These are phyloP conservation scores for Osedax fenrisi DNA, from an alignment of 2,888 invertebrate species.

Conservation along the genomic window DNA sequence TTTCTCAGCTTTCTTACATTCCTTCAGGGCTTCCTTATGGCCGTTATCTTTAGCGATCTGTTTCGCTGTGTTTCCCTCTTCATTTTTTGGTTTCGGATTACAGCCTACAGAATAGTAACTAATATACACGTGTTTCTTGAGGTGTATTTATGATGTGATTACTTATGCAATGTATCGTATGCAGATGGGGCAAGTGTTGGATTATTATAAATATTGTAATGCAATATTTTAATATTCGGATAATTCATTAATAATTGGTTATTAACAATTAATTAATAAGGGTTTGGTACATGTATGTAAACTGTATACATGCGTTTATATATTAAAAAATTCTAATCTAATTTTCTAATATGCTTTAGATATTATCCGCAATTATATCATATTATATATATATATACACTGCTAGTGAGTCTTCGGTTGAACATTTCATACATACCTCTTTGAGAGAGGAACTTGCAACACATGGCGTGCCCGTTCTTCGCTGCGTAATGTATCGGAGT, in stretches of 20 bases:
- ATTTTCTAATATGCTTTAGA: no score
- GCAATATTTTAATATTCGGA: no score
- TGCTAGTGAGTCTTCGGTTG: no score
- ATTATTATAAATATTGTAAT: background rate
- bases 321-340: no score
- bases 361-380: no score
- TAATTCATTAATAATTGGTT: no score
- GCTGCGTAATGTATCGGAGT: constrained; percentile 49
- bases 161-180: background rate
- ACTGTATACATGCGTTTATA: no score
- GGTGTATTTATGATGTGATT: background rate
- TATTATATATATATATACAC: no score
- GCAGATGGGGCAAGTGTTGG: background rate
- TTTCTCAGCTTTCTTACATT: constrained; percentile 49
- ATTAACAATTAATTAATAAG: no score
- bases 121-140: no score
- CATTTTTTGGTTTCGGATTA: constrained; percentile 51
- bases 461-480: constrained; percentile 44
- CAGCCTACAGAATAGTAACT: constrained; percentile 43
- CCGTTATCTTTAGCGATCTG: constrained; percentile 48
- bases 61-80: constrained; percentile 45
- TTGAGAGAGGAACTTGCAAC: constrained; percentile 48
- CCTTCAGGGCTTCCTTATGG: constrained; percentile 48
- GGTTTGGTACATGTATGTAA: no score
- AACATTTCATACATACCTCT: no score